These are phyloP conservation scores for Furnarius figulus DNA, from an alignment of 2,113 vertebrate genomes.

Conservation along the genomic window DNA sequence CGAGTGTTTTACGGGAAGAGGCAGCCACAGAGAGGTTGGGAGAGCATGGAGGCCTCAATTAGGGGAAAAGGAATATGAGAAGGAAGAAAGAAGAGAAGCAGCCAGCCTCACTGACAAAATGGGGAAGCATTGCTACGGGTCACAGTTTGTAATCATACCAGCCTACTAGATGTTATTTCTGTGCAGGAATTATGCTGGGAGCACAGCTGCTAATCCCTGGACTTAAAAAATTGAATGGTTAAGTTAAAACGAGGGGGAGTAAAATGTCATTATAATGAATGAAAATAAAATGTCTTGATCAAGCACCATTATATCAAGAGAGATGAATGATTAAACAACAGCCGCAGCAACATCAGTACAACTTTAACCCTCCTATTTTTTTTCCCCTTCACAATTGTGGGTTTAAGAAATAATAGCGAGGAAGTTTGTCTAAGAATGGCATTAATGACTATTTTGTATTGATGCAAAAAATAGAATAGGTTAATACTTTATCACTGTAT, in stretches of 20 bases:
- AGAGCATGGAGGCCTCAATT: constrained; percentile 10
- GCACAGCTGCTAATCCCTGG: neutral
- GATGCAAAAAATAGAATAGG: neutral
- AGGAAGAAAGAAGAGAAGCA: neutral
- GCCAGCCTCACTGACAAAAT: neutral
- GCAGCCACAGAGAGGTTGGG: neutral
- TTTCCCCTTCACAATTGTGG: neutral
- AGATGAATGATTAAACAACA: neutral
- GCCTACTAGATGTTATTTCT: neutral
- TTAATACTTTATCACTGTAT: neutral
- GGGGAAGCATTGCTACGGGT: neutral
- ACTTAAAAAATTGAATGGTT: neutral
- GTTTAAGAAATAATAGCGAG: neutral
- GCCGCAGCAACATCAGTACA: neutral
- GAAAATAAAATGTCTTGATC: constrained; percentile 28
- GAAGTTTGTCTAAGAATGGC: neutral
- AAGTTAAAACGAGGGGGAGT: neutral
- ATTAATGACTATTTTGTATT: neutral
- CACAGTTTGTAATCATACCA: neutral
- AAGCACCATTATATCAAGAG: neutral
- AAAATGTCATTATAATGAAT: neutral
- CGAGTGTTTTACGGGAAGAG: neutral
- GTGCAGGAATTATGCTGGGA: neutral
- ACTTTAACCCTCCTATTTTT: neutral
- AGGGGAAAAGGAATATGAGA: constrained; percentile 7